Base-by-base conservation (phyloP, 92 coral and sea anemone species). In the Galaxea fascicularis region DNA sequence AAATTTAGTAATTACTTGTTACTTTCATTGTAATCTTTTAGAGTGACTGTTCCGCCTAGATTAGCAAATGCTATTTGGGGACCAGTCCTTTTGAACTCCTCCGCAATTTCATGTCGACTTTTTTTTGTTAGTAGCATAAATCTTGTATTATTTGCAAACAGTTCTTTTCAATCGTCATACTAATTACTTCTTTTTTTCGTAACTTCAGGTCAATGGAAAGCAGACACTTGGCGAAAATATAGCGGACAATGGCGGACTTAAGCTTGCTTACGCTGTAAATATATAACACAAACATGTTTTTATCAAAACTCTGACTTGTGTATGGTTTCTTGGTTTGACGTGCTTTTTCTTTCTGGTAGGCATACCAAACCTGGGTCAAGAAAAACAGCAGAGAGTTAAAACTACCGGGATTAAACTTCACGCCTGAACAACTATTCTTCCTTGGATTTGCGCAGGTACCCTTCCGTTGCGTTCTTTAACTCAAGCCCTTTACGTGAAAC, bases 211-310 rank as follows among this genome's bases (percentile, higher is more conserved):
- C 27, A 91, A 95, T 72, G 98, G 98, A 21, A 84, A 66, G 39
- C 95, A 92, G 66, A 95, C 98, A 21, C 92, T 95, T 51, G 89
- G 88, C 25, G 98, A 95, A 67, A 95, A 95, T 67, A 95, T 95
- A 51, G 98, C 98, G 1, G 98, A 95, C 71, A 94, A 95, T 79
- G 98, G 98, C 6, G 98, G 98, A n/a, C 88, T 95, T 3, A 94
- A 92, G 83, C 89, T 95, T 57, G 94, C 98, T 18, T 95, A 89
- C 77, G 74, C 93, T 82, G 98, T 94, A 83, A 76, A 76, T 44
- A 15, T 12, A 83, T 71, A 71, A 24, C 18, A 24, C 1, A 71
- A 24, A 71, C 4, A 1, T 4, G 10, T 9, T 10, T 15, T 49
- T 49, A 49, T 49, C 10, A 14, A 49, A 49, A 49, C 54, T 9